Evolutionary conservation across 1,140 invertebrate genomes (phyloP).

Genomic region (Brachionus rubens): DNA sequence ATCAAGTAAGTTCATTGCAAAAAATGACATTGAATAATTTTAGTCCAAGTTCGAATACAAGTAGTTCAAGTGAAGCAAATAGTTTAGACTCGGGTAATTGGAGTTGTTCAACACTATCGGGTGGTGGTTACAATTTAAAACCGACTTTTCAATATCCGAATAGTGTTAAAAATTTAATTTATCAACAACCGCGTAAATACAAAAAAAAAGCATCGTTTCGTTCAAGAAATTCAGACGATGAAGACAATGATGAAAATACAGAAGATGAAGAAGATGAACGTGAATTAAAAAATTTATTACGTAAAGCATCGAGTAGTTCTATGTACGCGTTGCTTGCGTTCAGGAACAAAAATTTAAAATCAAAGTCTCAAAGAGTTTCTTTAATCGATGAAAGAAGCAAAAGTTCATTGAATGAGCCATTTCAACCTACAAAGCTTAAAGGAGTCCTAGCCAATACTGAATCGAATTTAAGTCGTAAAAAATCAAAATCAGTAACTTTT

Average conservation of each 20-base stretch:
- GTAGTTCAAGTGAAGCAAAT: constrained; percentile 31
- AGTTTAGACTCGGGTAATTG: constrained; percentile 31
- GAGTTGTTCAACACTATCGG: constrained; percentile 18
- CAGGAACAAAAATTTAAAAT: constrained; percentile 5
- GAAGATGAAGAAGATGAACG: constrained; percentile 23
- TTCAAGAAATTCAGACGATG: background rate
- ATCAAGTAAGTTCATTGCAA: background rate
- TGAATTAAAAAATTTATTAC: constrained; percentile 19
- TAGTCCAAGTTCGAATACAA: constrained; percentile 25
- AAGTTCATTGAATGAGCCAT: background rate
- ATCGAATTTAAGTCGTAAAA: constrained; percentile 38
- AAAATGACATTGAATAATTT: background rate
- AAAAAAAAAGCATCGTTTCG: constrained; percentile 18
- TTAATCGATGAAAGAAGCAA: background rate
- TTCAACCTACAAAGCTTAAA: background rate
- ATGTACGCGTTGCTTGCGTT: background rate
- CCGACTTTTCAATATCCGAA: background rate
- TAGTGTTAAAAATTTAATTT: constrained; percentile 37
- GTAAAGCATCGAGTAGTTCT: constrained; percentile 38
- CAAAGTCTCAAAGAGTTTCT: background rate
- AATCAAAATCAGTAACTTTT: constrained; percentile 43
- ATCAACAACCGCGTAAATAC: background rate
- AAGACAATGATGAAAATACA: constrained; percentile 16
- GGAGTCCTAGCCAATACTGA: constrained; percentile 16
- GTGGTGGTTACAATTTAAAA: background rate